A percentile compares a stretch with the other conserved stretches of the same genome.
phyloP scores from a whole-genome alignment of 2,113 vertebrate species.

The Phaetusa simplex region DNA sequence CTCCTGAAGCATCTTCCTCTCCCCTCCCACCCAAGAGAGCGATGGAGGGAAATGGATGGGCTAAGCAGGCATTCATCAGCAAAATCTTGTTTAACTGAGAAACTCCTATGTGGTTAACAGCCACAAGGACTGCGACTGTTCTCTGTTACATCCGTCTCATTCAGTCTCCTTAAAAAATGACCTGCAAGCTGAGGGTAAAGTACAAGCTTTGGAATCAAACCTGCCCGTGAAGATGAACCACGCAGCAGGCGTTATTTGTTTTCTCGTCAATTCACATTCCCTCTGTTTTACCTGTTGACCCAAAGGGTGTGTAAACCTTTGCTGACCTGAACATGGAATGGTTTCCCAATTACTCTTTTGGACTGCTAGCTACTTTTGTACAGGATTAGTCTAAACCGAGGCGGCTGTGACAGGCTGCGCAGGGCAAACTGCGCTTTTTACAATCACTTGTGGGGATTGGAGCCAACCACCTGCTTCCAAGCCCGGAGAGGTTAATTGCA shows the following conservation, averaged over 20 bases:
- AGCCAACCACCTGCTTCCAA: constrained; percentile 19
- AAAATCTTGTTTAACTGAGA: background rate
- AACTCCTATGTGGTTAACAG: background rate
- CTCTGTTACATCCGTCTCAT: background rate
- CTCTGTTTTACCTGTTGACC: background rate
- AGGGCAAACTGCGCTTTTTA: constrained; percentile 13
- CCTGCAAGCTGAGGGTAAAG: background rate
- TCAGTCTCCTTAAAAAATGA: background rate
- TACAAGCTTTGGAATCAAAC: background rate
- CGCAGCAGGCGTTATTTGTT: background rate
- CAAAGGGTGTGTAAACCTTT: background rate
- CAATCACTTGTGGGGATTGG: background rate
- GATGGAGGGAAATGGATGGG: background rate
- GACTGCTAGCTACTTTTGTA: background rate
- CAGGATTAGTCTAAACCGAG: background rate
- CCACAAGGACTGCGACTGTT: accelerated
- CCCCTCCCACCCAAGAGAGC: background rate
- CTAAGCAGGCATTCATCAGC: background rate
- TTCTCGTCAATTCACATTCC: background rate
- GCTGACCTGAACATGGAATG: background rate
- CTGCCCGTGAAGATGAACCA: background rate
- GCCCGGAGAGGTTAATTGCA: background rate
- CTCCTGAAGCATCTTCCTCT: background rate
- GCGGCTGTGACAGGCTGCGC: background rate
- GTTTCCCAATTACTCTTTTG: background rate